phyloP scores from a whole-genome alignment of 2,888 invertebrate species.

The Morpho deidamia region DNA sequence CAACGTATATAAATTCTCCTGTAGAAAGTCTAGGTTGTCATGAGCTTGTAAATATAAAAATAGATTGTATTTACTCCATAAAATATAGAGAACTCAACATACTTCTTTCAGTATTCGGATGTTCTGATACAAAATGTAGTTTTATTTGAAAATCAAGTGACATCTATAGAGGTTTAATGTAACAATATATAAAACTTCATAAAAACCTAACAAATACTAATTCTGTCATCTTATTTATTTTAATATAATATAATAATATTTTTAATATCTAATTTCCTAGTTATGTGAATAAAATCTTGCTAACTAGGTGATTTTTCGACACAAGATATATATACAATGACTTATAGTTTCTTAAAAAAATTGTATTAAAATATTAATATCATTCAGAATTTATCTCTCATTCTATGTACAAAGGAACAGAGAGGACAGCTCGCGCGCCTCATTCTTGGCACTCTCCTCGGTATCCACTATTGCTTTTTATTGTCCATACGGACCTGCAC shows the following conservation, averaged over 20 bases:
- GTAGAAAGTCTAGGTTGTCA: conserved; percentile 39
- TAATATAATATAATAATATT: conserved; percentile 39
- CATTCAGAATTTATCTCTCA: conserved; percentile 66
- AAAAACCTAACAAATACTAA: conserved; percentile 43
- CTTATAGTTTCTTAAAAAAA: conserved; percentile 59
- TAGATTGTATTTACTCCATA: conserved; percentile 50
- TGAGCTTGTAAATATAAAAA: conserved; percentile 34
- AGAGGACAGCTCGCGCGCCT: conserved; percentile 26
- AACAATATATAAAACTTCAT: conserved; percentile 38
- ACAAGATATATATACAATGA: conserved; percentile 41
- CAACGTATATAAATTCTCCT: conserved; percentile 31
- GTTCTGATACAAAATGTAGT: not conserved
- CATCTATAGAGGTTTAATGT: conserved; percentile 23
- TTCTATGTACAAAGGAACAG: conserved; percentile 43
- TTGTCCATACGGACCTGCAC: conserved; percentile 54
- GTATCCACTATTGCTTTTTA: conserved; percentile 46
- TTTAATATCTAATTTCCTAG: conserved; percentile 45
- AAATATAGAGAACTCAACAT: conserved; percentile 33
- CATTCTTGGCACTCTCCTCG: conserved; percentile 26
- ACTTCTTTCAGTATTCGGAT: not conserved
- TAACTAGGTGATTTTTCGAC: conserved; percentile 51
- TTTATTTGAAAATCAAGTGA: conserved; percentile 7
- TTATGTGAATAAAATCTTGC: conserved; percentile 46
- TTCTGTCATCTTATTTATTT: conserved; percentile 33
- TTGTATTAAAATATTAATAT: conserved; percentile 70